Evolutionary conservation across 1,140 invertebrate genomes (phyloP).

Genomic region (Hycleus cichorii): DNA sequence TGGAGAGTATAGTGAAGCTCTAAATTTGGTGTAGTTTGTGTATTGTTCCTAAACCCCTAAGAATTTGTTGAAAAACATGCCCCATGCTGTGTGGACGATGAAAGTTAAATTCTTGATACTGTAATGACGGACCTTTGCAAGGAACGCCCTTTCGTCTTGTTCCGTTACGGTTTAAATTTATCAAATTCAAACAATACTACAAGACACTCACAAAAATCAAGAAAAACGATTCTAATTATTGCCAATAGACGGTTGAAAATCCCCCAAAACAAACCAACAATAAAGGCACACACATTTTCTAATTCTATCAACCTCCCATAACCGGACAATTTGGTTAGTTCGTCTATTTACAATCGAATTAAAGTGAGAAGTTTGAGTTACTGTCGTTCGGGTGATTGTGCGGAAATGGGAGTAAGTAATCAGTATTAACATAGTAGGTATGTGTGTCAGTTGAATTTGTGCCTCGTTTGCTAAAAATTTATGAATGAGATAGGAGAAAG

Average conservation of each 20-base stretch:
- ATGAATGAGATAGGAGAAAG: conserved; percentile 1
- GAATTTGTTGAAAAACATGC: conserved; percentile 23
- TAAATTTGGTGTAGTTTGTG: no score
- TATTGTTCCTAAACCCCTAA: no score
- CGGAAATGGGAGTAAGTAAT: conserved; percentile 8
- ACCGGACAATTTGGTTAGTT: neutral
- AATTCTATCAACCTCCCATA: no score
- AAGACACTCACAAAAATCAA: no score
- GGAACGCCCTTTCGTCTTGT: conserved; percentile 1
- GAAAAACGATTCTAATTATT: no score
- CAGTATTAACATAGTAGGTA: no score
- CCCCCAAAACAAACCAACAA: no score
- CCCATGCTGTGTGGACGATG: conserved; percentile 40
- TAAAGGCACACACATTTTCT: neutral
- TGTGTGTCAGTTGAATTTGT: conserved; percentile 12
- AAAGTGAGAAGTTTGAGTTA: no score
- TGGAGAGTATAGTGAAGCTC: no score
- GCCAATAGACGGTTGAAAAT: no score
- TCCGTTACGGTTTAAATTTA: no score
- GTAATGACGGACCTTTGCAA: conserved; percentile 23
- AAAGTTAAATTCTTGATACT: conserved; percentile 40
- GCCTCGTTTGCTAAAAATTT: conserved; percentile 5
- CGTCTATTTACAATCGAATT: neutral
- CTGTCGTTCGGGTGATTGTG: conserved; percentile 14
- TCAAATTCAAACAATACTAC: no score